Evolutionary conservation across 1,140 invertebrate species (phyloP).

Genomic region (Protaetia brevitarsis): DNA sequence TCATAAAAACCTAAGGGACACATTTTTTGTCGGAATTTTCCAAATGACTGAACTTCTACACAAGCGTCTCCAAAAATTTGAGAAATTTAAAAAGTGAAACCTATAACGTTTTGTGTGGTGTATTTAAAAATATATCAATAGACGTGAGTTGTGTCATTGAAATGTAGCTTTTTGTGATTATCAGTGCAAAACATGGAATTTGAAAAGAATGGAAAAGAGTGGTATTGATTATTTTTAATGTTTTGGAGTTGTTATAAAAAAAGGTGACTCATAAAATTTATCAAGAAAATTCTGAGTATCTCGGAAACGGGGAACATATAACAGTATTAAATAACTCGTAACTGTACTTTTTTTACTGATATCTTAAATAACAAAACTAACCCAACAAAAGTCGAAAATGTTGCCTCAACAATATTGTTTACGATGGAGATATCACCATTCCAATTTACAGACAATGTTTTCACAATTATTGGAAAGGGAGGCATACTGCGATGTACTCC

Average conservation of each 20-base stretch:
- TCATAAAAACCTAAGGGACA: constrained; percentile 48
- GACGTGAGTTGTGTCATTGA: neutral
- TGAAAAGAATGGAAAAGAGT: constrained; percentile 36
- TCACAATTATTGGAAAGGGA: constrained; percentile 81
- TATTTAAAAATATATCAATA: constrained; percentile 2
- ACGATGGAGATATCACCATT: constrained; percentile 88
- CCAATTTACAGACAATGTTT: constrained; percentile 86
- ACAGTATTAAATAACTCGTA: constrained; percentile 21
- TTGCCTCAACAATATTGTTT: constrained; percentile 85
- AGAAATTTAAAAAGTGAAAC: constrained; percentile 31
- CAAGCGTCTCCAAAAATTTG: constrained; percentile 45
- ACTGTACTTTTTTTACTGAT: constrained; percentile 12
- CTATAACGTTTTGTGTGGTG: constrained; percentile 9
- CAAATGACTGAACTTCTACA: constrained; percentile 49
- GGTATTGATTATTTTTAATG: constrained; percentile 44
- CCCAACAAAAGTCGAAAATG: constrained; percentile 52
- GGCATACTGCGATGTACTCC: constrained; percentile 85
- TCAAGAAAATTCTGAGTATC: constrained; percentile 2
- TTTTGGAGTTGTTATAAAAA: constrained; percentile 37
- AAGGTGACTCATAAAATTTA: constrained; percentile 31
- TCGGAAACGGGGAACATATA: neutral
- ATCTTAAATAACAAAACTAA: constrained; percentile 7
- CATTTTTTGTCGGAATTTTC: constrained; percentile 49
- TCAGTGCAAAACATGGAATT: constrained; percentile 32
- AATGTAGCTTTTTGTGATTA: constrained; percentile 26